phyloP scores from a whole-genome alignment of 2,888 invertebrate genomes.

The Drosophila limbata region DNA sequence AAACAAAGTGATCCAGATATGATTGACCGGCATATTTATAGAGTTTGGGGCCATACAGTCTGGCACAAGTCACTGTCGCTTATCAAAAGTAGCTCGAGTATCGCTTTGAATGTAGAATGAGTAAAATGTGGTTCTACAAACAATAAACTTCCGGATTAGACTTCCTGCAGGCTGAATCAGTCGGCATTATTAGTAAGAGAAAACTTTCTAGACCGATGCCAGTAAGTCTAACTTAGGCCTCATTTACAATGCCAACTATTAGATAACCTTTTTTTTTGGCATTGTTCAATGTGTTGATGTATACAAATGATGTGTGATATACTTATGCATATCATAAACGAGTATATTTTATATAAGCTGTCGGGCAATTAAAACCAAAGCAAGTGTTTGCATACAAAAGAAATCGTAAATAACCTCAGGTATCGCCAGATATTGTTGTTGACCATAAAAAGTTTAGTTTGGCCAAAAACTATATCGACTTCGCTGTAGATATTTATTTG shows the following conservation, averaged over 20 bases:
- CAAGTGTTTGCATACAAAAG: constrained; percentile 68
- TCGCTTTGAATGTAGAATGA: constrained; percentile 9
- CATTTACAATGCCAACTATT: neutral
- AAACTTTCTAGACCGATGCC: constrained; percentile 47
- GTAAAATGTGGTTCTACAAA: constrained; percentile 8
- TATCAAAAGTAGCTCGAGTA: constrained; percentile 38
- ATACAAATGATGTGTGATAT: constrained; percentile 53
- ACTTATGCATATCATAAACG: constrained; percentile 29
- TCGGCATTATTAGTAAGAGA: neutral
- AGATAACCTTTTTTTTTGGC: constrained; percentile 12
- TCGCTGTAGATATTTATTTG: constrained; percentile 52
- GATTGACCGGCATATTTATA: constrained; percentile 5
- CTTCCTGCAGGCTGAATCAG: constrained; percentile 51
- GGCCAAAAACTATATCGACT: constrained; percentile 49
- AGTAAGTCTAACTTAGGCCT: neutral
- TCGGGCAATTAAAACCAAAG: constrained; percentile 65
- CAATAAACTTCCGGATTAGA: constrained; percentile 4
- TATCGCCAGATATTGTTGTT: constrained; percentile 7
- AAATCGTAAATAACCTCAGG: constrained; percentile 64
- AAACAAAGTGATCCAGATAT: neutral
- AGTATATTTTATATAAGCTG: constrained; percentile 54
- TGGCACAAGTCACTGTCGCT: constrained; percentile 42
- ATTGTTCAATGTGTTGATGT: constrained; percentile 12
- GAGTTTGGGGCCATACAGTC: constrained; percentile 53
- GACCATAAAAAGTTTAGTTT: constrained; percentile 29